Evolutionary conservation across 2,113 vertebrate genomes (phyloP).

Genomic region (Larimichthys polyactis): DNA sequence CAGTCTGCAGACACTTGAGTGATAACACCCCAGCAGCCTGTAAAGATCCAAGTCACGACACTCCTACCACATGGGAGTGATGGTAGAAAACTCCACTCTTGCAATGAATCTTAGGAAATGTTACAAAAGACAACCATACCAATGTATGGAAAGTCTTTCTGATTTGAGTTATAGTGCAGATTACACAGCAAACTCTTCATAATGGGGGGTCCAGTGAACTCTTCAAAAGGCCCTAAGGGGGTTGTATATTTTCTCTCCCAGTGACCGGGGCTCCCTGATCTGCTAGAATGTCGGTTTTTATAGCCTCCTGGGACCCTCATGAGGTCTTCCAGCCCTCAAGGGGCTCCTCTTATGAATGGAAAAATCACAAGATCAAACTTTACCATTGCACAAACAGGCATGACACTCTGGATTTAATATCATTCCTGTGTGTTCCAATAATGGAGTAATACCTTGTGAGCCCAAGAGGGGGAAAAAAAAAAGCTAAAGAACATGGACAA

Average conservation of each 20-base stretch:
- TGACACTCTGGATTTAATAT: background rate
- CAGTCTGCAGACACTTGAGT: slow-evolving; percentile 31
- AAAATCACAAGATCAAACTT: slow-evolving; percentile 18
- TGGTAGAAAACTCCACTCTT: background rate
- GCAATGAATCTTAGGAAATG: background rate
- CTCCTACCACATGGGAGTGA: background rate
- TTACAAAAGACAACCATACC: background rate
- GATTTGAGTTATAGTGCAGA: background rate
- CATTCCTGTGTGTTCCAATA: background rate
- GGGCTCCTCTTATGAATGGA: slow-evolving; percentile 38
- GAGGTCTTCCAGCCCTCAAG: slow-evolving; percentile 10
- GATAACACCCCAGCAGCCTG: slow-evolving; percentile 4
- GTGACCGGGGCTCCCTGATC: slow-evolving; percentile 5
- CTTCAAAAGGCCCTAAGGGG: slow-evolving; percentile 1
- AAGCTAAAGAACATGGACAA: background rate
- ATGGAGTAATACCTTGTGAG: background rate
- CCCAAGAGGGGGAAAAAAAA: too few species aligned
- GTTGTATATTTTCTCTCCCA: slow-evolving; percentile 52
- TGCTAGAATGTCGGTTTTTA: slow-evolving; percentile 38
- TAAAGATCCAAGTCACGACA: background rate
- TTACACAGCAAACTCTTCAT: slow-evolving; percentile 13
- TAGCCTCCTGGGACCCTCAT: slow-evolving; percentile 46
- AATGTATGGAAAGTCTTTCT: background rate
- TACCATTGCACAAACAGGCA: slow-evolving; percentile 5
- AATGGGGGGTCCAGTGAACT: slow-evolving; percentile 36